Base-by-base conservation (phyloP, 2,113 vertebrate species). In the Acanthisitta chloris region DNA sequence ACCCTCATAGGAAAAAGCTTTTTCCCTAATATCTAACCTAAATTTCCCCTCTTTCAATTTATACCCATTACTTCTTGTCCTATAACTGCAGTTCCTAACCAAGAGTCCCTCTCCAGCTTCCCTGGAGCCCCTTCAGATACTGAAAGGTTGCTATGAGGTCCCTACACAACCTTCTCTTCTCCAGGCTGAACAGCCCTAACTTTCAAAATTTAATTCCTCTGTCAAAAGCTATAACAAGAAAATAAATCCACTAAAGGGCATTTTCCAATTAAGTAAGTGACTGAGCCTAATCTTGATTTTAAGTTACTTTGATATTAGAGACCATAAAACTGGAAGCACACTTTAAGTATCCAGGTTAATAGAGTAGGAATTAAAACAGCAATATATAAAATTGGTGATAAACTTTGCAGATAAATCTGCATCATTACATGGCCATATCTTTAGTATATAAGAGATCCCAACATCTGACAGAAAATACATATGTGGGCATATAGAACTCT, bases 251-350 rank as follows among this genome's bases (percentile, higher is more conserved):
- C 18, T 70, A 86, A 88, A 69, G 58, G 21, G 20, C 38, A 91
- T 67, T 70, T 93, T 74, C 58, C 79, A 77, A 73, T 88, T 87
- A 90, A 70, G 73, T 34, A 82, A 59, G 78, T 26, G 70, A 59
- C 73, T 26, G 70, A 91, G 40, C n/a, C 48, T 90, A 73, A 81
- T 91, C 86, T 85, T 87, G 73, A 91, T 91, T 91, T 88, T 70
- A 83, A 94, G 36, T 62, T 87, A 81, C 67, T 86, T 70, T 62
- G 49, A 65, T 92, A 77, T 94, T 86, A 86, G 31, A 83, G 49
- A 83, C 62, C 72, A 78, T 79, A 95, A 81, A 96, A 84, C 28
- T 25, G 85, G 62, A 76, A 38, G 28, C 21, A 16, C 31, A 34
- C 33, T 80, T 71, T 40, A 81, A 62, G 73, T 57, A 58, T 17